These are phyloP conservation scores for Drosophila orena DNA, from an alignment of 1,140 invertebrate genomes.

Conservation along the genomic window DNA sequence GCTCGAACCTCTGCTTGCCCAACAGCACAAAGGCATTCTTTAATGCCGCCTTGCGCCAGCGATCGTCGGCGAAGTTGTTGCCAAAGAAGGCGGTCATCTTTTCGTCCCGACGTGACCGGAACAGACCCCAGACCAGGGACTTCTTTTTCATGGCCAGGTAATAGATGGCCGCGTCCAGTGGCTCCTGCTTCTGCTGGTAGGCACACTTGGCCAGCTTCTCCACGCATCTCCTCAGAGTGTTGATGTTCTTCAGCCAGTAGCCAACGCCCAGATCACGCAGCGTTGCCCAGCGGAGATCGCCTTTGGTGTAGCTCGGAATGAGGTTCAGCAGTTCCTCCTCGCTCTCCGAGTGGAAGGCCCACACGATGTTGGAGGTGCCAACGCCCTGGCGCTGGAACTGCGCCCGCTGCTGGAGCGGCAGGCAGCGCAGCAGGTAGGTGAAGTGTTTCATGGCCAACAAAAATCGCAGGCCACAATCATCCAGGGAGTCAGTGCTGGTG, in stretches of 20 bases:
- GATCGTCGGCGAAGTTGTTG: conserved; percentile 96
- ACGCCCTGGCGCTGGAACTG: conserved; percentile 96
- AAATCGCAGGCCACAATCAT: conserved; percentile 98
- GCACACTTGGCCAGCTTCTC: conserved; percentile 97
- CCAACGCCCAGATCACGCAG: conserved; percentile 96
- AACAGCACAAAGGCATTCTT: conserved; percentile 99
- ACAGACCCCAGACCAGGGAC: conserved; percentile 97
- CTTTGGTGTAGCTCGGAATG: conserved; percentile 94
- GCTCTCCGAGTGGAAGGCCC: conserved; percentile 99
- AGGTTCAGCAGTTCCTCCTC: conserved; percentile 97
- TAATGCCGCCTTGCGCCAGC: conserved; percentile 98
- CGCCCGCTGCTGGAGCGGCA: conserved; percentile 94
- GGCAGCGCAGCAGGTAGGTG: conserved; percentile 95
- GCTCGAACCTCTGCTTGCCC: conserved; percentile 97
- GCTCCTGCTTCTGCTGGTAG: conserved; percentile 95
- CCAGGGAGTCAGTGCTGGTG: conserved; percentile 92
- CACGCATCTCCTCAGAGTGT: conserved; percentile 92
- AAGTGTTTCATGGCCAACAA: conserved; percentile 99
- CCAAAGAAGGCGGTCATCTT: conserved; percentile 98
- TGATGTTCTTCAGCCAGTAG: conserved; percentile 98
- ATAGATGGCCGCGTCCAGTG: conserved; percentile 98
- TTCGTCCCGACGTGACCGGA: conserved; percentile 93
- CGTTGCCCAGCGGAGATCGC: conserved; percentile 95
- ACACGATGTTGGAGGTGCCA: conserved; percentile 96
- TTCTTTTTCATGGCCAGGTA: conserved; percentile 99